Conservation (phyloP, 1,140 invertebrate genomes). For the Platyscapa corneri region DNA sequence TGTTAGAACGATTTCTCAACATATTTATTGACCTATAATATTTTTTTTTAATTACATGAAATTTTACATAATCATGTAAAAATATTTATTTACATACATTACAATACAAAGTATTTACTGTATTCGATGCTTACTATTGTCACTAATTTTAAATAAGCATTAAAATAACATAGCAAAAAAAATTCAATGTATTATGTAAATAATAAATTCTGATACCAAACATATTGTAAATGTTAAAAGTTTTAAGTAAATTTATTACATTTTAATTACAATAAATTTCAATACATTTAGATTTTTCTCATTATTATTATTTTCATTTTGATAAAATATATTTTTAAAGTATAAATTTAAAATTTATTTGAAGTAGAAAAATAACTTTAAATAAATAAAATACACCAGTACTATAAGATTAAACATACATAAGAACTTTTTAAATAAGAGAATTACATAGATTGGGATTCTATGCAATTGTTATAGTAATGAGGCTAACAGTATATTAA, state of each 20-base stretch:
- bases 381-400: background rate
- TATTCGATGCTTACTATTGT: background rate
- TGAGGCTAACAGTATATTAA: background rate
- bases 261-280: background rate
- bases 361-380: background rate
- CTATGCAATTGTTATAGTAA: background rate
- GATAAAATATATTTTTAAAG: no score
- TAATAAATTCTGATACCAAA: background rate
- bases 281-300: no score
- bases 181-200: background rate
- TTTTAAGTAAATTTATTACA: background rate
- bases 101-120: background rate
- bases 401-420: background rate
- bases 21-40: background rate
- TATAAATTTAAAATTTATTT: background rate
- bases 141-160: background rate
- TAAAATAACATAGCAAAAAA: background rate
- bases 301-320: no score
- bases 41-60: background rate
- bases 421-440: background rate
- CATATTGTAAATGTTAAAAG: background rate
- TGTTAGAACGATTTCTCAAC: background rate
- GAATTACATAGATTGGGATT: background rate
- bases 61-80: background rate
- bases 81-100: background rate